Evolutionary conservation across 2,888 invertebrate species (phyloP).

Genomic region (Polydrusus tereticollis): DNA sequence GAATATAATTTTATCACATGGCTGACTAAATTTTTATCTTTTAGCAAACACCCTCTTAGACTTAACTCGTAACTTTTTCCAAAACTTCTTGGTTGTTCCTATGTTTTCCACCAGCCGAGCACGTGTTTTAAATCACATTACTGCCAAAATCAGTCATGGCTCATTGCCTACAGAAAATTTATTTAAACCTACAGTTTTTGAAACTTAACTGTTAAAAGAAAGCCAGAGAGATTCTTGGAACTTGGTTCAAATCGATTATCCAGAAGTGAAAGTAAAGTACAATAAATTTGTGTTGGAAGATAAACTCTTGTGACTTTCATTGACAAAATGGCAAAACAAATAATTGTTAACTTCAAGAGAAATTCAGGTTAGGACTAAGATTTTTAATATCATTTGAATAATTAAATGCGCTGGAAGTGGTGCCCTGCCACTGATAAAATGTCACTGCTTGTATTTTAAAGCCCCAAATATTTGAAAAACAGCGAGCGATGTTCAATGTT

Average conservation of each 20-base stretch:
- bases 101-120: constrained; percentile 17
- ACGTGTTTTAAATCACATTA: constrained; percentile 42
- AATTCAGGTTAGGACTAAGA: no score
- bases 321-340: not conserved
- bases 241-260: constrained; percentile 23
- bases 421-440: no score
- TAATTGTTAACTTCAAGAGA: not conserved
- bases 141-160: constrained; percentile 36
- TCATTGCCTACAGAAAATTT: constrained; percentile 37
- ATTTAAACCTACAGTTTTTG: constrained; percentile 37
- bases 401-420: no score
- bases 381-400: no score
- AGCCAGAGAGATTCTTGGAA: constrained; percentile 19
- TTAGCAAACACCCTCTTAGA: constrained; percentile 1
- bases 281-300: constrained; percentile 16
- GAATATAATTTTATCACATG: not conserved
- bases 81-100: constrained; percentile 4
- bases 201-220: constrained; percentile 28
- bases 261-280: not conserved
- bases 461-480: no score
- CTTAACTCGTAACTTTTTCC: constrained; percentile 15
- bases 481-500: no score
- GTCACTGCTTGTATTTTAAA: no score
- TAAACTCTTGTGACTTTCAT: constrained; percentile 30
- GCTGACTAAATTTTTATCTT: not conserved